These are phyloP conservation scores for Neosilurus mollespiculum DNA, from an alignment of 2,797 vertebrate genomes.

Conservation along the genomic window DNA sequence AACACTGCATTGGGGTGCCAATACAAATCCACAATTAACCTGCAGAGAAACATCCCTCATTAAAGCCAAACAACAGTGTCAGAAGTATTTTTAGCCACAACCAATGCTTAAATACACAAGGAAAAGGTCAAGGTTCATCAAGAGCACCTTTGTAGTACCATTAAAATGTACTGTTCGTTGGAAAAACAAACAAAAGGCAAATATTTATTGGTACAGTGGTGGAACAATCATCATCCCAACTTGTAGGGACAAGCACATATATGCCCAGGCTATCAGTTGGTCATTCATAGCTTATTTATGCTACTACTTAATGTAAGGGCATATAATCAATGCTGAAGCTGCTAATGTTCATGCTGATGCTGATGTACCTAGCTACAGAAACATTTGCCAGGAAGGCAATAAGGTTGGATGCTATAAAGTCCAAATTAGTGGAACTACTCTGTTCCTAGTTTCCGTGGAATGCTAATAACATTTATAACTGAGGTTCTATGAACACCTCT, in stretches of 20 bases:
- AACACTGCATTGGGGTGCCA: neutral
- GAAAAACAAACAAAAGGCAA: neutral
- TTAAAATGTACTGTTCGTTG: neutral
- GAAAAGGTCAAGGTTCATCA: neutral
- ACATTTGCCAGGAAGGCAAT: neutral
- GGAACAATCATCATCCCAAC: neutral
- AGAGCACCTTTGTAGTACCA: neutral
- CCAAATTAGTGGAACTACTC: neutral
- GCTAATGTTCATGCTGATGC: neutral
- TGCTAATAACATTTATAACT: neutral
- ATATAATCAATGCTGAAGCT: neutral
- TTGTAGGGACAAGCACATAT: neutral
- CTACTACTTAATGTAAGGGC: neutral
- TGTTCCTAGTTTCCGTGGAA: neutral
- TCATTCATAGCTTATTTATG: neutral
- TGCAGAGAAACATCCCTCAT: neutral
- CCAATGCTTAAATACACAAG: neutral
- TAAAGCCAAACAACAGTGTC: neutral
- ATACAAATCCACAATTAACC: neutral
- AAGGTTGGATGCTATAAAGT: neutral
- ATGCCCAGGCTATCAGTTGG: neutral
- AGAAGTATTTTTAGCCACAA: neutral
- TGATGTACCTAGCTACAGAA: neutral
- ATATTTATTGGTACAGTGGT: neutral
- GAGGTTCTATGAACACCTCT: neutral